Evolutionary conservation across 2,113 vertebrate genomes (phyloP).

Genomic region (Daubentonia madagascariensis): DNA sequence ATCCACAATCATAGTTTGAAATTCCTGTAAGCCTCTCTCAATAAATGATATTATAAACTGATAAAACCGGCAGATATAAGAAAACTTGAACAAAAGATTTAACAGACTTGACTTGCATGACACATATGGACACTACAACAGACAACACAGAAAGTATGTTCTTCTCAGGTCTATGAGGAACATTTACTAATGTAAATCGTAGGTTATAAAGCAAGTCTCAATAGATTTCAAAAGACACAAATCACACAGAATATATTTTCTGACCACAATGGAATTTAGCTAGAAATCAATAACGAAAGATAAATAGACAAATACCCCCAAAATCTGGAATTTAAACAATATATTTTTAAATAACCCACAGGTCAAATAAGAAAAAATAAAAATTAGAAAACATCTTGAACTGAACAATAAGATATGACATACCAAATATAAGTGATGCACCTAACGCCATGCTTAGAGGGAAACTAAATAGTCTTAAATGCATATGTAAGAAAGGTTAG

Average conservation of each 20-base stretch:
- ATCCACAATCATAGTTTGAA: neutral
- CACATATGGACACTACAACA: neutral
- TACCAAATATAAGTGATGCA: neutral
- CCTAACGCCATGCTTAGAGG: neutral
- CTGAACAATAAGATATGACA: neutral
- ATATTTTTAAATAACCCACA: neutral
- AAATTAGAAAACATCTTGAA: neutral
- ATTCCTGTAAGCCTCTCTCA: neutral
- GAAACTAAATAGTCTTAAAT: neutral
- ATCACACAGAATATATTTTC: neutral
- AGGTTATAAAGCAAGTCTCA: neutral
- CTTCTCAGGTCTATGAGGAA: neutral
- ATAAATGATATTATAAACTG: neutral
- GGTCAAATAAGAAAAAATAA: neutral
- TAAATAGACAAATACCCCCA: neutral
- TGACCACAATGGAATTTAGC: neutral
- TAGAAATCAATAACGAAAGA: neutral
- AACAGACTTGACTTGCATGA: neutral
- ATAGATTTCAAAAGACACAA: neutral
- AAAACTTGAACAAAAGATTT: neutral
- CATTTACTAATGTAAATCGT: neutral
- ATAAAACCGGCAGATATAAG: neutral
- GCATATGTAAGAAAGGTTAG: neutral
- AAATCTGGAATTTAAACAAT: neutral
- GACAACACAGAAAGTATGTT: neutral